Conservation (phyloP, 1,140 invertebrate species). For the Physella acuta region DNA sequence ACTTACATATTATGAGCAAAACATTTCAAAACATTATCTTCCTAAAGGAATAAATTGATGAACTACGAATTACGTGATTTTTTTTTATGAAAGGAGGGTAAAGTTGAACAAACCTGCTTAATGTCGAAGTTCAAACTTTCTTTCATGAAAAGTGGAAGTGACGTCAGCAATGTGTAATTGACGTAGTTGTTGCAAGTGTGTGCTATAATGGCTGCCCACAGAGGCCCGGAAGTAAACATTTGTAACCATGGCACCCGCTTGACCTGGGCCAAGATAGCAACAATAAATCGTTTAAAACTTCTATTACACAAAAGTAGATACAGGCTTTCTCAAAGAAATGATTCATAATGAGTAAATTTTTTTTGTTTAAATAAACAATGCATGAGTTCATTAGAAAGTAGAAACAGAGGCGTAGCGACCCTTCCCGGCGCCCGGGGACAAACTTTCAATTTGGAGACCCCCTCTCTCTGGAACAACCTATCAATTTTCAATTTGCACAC, state of each 20-base stretch:
- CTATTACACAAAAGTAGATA: too few species aligned
- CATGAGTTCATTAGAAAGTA: too few species aligned
- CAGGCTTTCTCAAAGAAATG: too few species aligned
- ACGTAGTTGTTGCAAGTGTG: slow-evolving; percentile 89
- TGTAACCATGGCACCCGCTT: slow-evolving; percentile 71
- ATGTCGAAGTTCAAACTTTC: slow-evolving; percentile 84
- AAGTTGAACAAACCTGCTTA: slow-evolving; percentile 49
- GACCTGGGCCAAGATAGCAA: too few species aligned
- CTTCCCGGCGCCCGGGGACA: too few species aligned
- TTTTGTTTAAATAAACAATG: too few species aligned
- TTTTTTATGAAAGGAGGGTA: neutral
- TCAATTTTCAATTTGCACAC: too few species aligned
- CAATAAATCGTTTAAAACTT: too few species aligned
- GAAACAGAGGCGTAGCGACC: too few species aligned
- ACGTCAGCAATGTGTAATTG: slow-evolving; percentile 90
- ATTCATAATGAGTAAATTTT: too few species aligned
- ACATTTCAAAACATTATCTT: neutral
- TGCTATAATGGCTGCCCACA: slow-evolving; percentile 82
- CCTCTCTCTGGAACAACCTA: too few species aligned
- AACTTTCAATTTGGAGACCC: too few species aligned
- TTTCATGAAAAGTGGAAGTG: slow-evolving; percentile 92
- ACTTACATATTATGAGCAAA: neutral
- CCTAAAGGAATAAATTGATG: neutral
- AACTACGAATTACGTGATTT: neutral
- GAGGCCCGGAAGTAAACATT: slow-evolving; percentile 76